Conservation (phyloP, 2,888 invertebrate species). For the Spilarctia lutea region DNA sequence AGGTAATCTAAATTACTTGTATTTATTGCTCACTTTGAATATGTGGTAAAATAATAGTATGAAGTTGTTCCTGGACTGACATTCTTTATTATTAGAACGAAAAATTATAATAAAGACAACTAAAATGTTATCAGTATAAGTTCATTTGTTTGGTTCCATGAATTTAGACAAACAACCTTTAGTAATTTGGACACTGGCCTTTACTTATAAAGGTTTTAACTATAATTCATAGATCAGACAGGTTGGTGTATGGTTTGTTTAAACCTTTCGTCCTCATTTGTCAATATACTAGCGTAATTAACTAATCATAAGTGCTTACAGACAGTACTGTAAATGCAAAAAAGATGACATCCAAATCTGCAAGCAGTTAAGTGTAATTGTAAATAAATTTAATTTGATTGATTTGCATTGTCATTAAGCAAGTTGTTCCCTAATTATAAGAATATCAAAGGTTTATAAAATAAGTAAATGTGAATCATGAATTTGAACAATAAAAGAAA, state of each 20-base stretch:
- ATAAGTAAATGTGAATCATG: constrained; percentile 13
- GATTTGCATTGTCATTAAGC: background rate
- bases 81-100: background rate
- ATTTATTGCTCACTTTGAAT: background rate
- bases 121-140: background rate
- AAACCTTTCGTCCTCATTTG: background rate
- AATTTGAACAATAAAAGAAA: constrained; percentile 11
- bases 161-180: background rate
- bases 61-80: background rate
- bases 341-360: background rate
- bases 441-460: constrained; percentile 1
- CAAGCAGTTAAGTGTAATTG: background rate
- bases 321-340: background rate
- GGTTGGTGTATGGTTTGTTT: background rate
- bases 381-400: background rate
- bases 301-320: background rate
- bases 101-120: background rate
- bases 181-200: background rate
- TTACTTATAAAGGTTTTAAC: background rate
- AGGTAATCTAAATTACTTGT: background rate
- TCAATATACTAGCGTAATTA: no score
- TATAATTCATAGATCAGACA: background rate
- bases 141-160: background rate
- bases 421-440: constrained; percentile 2
- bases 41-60: background rate